phyloP scores from a whole-genome alignment of 2,113 vertebrate genomes.

The Boulengeromyrus knoepffleri region DNA sequence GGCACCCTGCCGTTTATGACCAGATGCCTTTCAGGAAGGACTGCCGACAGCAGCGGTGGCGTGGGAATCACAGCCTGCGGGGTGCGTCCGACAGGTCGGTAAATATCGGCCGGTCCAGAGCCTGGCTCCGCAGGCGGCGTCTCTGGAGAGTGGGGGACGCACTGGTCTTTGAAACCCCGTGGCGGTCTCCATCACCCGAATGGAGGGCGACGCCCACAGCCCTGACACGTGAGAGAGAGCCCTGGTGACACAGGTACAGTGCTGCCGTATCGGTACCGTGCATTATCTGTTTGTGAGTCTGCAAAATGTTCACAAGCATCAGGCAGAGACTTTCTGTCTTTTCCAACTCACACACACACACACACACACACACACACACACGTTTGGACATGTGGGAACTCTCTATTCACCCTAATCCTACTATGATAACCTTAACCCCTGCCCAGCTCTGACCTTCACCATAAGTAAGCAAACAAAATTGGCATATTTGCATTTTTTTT shows the following conservation, averaged over 20 bases:
- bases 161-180: slow-evolving; percentile 74
- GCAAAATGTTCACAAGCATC: not conserved
- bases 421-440: not conserved
- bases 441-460: not conserved
- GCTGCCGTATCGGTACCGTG: too few relatives aligned
- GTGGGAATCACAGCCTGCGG: slow-evolving; percentile 7
- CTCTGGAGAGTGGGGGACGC: slow-evolving; percentile 56
- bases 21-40: not conserved
- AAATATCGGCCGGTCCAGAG: slow-evolving; percentile 28
- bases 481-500: not conserved
- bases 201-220: slow-evolving; percentile 68
- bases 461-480: not conserved
- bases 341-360: not conserved
- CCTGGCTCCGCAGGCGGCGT: slow-evolving; percentile 59
- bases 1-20: not conserved
- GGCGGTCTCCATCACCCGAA: slow-evolving; percentile 48
- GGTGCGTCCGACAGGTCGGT: slow-evolving; percentile 38
- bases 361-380: not conserved
- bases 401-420: not conserved
- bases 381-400: not conserved
- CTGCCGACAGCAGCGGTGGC: not conserved
- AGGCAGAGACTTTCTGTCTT: not conserved
- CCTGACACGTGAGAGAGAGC: slow-evolving; percentile 59
- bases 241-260: slow-evolving; percentile 47
- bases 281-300: not conserved